These are phyloP conservation scores for Dendrolimus houi DNA, from an alignment of 2,888 invertebrate species.

Conservation along the genomic window DNA sequence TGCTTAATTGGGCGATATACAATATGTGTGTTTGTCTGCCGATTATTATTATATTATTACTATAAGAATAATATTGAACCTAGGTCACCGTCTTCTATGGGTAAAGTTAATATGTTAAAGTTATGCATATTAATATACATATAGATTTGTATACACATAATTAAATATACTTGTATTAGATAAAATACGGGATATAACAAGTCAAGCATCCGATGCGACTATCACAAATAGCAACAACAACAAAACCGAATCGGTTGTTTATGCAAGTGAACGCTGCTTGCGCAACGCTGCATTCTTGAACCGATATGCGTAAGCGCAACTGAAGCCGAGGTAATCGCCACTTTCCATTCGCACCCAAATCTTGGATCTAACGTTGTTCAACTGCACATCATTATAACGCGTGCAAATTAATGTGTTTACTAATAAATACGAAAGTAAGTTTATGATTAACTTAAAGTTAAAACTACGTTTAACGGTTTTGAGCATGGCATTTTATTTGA, in stretches of 20 bases:
- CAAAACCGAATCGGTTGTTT: conserved; percentile 10
- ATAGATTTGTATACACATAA: too few species aligned
- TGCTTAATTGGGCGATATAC: too few species aligned
- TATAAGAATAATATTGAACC: too few species aligned
- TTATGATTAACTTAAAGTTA: too few species aligned
- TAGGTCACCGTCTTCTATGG: too few species aligned
- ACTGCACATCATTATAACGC: background rate
- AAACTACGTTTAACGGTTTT: too few species aligned
- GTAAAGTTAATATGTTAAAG: too few species aligned
- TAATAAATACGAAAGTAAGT: background rate
- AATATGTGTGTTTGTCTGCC: too few species aligned
- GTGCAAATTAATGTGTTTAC: background rate
- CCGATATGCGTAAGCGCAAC: conserved; percentile 47
- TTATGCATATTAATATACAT: too few species aligned
- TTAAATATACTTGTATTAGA: too few species aligned
- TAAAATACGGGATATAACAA: background rate
- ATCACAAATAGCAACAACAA: background rate
- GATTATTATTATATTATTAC: too few species aligned
- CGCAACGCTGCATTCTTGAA: conserved; percentile 48
- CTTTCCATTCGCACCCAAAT: conserved; percentile 8
- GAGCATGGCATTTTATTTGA: too few species aligned
- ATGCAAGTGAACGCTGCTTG: conserved; percentile 40
- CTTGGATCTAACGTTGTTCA: background rate
- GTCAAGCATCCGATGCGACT: background rate
- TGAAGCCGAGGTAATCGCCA: conserved; percentile 21